These are phyloP conservation scores for Ginglymostoma cirratum DNA, from an alignment of 2,113 vertebrate species.

Conservation along the genomic window DNA sequence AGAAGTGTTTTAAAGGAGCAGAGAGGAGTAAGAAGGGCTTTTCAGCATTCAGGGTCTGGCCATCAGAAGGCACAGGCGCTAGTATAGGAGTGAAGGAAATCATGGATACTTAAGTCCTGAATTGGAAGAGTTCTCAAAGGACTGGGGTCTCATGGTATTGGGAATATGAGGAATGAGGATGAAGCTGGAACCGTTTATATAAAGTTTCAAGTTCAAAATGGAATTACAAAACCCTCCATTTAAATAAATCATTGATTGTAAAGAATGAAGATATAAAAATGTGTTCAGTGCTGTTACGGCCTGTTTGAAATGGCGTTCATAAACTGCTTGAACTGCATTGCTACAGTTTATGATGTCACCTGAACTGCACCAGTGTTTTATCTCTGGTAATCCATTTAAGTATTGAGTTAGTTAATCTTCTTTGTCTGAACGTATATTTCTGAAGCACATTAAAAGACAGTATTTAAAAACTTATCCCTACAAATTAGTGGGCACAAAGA, in stretches of 20 bases:
- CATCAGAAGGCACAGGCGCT: background rate
- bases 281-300: background rate
- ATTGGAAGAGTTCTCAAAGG: background rate
- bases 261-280: background rate
- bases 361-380: slow-evolving; percentile 21
- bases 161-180: background rate
- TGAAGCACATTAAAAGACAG: background rate
- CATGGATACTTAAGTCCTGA: background rate
- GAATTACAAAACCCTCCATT: background rate
- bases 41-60: background rate
- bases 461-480: background rate
- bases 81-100: background rate
- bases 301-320: background rate
- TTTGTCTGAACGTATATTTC: background rate
- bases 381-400: slow-evolving; percentile 13
- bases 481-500: background rate
- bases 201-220: background rate
- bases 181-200: background rate
- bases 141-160: background rate
- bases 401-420: slow-evolving; percentile 9
- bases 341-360: background rate
- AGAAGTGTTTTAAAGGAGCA: background rate
- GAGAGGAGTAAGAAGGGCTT: background rate
- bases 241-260: background rate
- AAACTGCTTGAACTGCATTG: background rate